Conservation (phyloP, 2,888 invertebrate species). For the Polylopha cassiicola region DNA sequence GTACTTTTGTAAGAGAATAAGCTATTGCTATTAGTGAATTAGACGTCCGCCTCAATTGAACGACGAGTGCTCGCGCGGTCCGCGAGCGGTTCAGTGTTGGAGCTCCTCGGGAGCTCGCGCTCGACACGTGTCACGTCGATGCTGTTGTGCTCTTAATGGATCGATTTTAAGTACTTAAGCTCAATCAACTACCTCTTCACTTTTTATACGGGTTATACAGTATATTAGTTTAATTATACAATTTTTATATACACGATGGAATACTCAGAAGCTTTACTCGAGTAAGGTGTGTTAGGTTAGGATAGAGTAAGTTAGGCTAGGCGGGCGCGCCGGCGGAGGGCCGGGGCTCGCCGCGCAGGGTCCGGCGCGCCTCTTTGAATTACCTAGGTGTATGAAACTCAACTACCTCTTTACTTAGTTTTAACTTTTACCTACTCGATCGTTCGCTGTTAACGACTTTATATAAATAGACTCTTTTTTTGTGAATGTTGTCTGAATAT, state of each 20-base stretch:
- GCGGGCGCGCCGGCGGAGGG: constrained; percentile 59
- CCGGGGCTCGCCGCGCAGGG: constrained; percentile 63
- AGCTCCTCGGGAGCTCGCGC: constrained; percentile 31
- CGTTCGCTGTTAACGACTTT: constrained; percentile 63
- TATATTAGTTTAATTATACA: constrained; percentile 75
- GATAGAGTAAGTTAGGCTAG: constrained; percentile 50
- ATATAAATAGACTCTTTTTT: constrained; percentile 57
- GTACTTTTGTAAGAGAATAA: constrained; percentile 68
- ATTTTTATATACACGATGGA: constrained; percentile 72
- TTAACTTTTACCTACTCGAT: constrained; percentile 53
- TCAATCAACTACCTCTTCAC: constrained; percentile 76
- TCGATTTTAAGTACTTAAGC: constrained; percentile 75
- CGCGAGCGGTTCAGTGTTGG: constrained; percentile 21
- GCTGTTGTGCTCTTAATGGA: constrained; percentile 58
- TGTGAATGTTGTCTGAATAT: constrained; percentile 71
- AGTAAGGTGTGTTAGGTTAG: constrained; percentile 69
- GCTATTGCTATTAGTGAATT: constrained; percentile 34
- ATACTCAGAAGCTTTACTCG: constrained; percentile 77
- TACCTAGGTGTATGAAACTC: constrained; percentile 67
- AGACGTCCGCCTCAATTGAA: constrained; percentile 62
- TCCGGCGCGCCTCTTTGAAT: constrained; percentile 58
- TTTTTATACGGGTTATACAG: constrained; percentile 77
- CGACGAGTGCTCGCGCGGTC: constrained; percentile 9
- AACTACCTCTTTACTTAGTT: constrained; percentile 75
- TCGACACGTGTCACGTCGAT: constrained; percentile 42